phyloP scores from a whole-genome alignment of 2,888 invertebrate genomes.

The Hypomecis punctinalis region DNA sequence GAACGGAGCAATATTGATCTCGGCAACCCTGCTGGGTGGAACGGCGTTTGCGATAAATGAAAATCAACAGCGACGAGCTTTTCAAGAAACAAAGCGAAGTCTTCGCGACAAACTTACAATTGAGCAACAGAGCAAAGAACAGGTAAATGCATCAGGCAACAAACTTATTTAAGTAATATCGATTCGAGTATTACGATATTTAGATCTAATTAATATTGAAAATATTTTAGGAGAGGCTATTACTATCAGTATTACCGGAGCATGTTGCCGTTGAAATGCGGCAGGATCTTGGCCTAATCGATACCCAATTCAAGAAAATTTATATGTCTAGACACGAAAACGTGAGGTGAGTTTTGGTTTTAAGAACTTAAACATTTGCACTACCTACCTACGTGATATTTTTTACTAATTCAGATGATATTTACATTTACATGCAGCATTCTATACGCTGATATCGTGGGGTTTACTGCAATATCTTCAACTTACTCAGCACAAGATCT shows the following conservation, averaged over 20 bases:
- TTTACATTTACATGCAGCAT: slow-evolving; percentile 87
- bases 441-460: slow-evolving; percentile 98
- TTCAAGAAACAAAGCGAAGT: slow-evolving; percentile 95
- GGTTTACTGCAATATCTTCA: slow-evolving; percentile 98
- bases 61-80: slow-evolving; percentile 94
- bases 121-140: slow-evolving; percentile 96
- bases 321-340: slow-evolving; percentile 99
- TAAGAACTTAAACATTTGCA: neutral
- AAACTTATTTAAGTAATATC: too few relatives aligned
- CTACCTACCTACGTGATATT: neutral
- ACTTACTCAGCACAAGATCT: slow-evolving; percentile 98
- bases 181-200: neutral
- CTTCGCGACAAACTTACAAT: slow-evolving; percentile 96
- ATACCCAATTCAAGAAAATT: slow-evolving; percentile 98
- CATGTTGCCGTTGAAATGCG: slow-evolving; percentile 99
- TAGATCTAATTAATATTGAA: slow-evolving; percentile 1
- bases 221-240: slow-evolving; percentile 91
- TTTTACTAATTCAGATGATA: slow-evolving; percentile 1
- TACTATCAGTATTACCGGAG: slow-evolving; percentile 96
- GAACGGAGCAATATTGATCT: slow-evolving; percentile 88
- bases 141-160: slow-evolving; percentile 80
- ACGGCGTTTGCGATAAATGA: slow-evolving; percentile 88
- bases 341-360: slow-evolving; percentile 89
- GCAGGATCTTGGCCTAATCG: slow-evolving; percentile 95
- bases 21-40: slow-evolving; percentile 90